phyloP scores from a whole-genome alignment of 2,797 vertebrate genomes.

The Sardinella longiceps region DNA sequence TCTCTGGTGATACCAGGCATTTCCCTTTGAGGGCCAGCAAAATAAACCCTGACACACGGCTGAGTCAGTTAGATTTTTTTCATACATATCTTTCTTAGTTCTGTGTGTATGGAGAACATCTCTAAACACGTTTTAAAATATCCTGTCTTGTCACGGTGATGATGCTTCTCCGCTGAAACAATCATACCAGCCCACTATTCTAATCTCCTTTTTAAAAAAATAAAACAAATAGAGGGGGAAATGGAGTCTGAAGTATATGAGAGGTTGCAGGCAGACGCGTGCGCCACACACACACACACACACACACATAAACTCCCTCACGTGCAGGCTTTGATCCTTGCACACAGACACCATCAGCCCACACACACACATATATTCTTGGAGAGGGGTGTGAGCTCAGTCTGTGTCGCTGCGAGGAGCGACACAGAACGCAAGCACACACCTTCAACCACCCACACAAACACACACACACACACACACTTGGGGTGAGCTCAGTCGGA shows the following conservation, averaged over 20 bases:
- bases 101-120: conserved; percentile 38
- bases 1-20: conserved; percentile 51
- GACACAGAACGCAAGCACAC: neutral
- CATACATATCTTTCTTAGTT: conserved; percentile 31
- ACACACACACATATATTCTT: conserved; percentile 14
- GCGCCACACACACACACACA: too few species aligned
- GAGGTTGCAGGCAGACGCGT: conserved; percentile 15
- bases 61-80: conserved; percentile 42
- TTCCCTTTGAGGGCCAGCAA: conserved; percentile 58
- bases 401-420: conserved; percentile 89
- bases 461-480: conserved; percentile 27
- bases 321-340: neutral
- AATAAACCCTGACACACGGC: conserved; percentile 42
- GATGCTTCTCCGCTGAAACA: conserved; percentile 50
- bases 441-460: neutral
- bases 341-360: neutral
- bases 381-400: conserved; percentile 67
- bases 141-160: conserved; percentile 40
- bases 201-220: conserved; percentile 37
- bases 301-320: conserved; percentile 24
- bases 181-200: conserved; percentile 57
- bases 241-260: conserved; percentile 32
- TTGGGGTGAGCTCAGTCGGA: conserved; percentile 82
- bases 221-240: neutral
- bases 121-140: conserved; percentile 56